Evolutionary conservation across 2,113 vertebrate genomes (phyloP), one percentile per base, ranked within the genome.

Genomic region (Sinocyclocheilus anophthalmus): DNA sequence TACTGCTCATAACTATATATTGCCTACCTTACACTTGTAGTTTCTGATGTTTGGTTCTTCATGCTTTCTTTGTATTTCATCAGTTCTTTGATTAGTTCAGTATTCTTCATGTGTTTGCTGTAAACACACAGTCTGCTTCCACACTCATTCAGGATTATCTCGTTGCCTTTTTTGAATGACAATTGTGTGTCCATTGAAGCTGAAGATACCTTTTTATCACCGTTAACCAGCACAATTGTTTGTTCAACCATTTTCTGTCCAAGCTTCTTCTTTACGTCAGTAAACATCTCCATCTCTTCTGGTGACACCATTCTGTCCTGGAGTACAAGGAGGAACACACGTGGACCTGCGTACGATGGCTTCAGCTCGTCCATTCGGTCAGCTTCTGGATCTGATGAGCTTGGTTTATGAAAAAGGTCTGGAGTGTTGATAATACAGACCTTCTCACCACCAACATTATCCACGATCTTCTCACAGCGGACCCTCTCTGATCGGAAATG

Each of bases 361-460:
- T 79, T 69, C 22, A 69, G 12, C 30, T 65, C 39, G 7, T 55
- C 11, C 0, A 39, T 33, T 6, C 3, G 8, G 48, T 79, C 20
- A 20, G 57, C 48, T 12, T 72, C 22, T 39, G 55, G 24, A 45
- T 61, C 77, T 30, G 9, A 39, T 24, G 39, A 48, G n/a, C n/a
- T 59, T 4, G n/a, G 37, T 84, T 59, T 59, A 22, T 45, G 33
- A 42, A 72, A 45, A 61, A 24, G 14, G 20, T 86, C 39, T 18
- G 85, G 70, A 18, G 85, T 82, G 24, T 76, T 61, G 10, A 81
- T 53, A 61, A 86, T 55, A 63, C 45, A 73, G n/a, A 79, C 7
- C 12, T 9, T 26, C 26, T 10, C 0, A 53, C n/a, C 42, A n/a
- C 2, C 39, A 22, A 76, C 13, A 0, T 5, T 11, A 13, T 10